phyloP scores from a whole-genome alignment of 2,113 vertebrate genomes.

The Xyliphius kryptos region DNA sequence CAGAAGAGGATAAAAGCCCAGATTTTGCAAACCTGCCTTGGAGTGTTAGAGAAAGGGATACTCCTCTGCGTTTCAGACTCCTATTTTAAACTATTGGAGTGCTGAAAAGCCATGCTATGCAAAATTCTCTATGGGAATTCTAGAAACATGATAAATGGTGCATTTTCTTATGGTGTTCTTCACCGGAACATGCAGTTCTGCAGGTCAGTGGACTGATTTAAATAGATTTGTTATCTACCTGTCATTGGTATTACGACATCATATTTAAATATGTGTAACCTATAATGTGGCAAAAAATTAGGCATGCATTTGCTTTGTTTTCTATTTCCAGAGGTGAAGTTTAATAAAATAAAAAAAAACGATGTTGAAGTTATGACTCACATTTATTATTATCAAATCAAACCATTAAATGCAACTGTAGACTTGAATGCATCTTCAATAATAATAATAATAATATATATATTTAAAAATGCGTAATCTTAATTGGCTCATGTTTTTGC shows the following conservation, averaged over 20 bases:
- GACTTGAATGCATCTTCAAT: too few species aligned
- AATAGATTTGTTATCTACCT: neutral
- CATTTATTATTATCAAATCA: too few species aligned
- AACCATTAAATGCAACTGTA: too few species aligned
- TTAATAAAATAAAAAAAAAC: too few species aligned
- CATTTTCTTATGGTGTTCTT: constrained; percentile 3
- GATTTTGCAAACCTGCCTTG: constrained; percentile 43
- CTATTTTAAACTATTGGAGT: neutral
- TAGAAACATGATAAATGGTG: constrained; percentile 14
- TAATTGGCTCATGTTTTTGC: too few species aligned
- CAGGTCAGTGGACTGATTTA: constrained; percentile 4
- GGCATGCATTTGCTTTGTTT: too few species aligned
- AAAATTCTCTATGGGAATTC: constrained; percentile 4
- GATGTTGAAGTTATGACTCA: too few species aligned
- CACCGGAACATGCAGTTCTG: neutral
- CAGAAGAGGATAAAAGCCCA: constrained; percentile 45
- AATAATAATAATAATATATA: too few species aligned
- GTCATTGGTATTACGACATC: too few species aligned
- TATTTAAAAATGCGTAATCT: too few species aligned
- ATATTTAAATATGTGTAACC: neutral
- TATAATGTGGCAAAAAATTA: neutral
- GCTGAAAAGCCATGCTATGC: constrained; percentile 4
- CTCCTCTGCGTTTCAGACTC: constrained; percentile 2
- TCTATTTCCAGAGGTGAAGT: too few species aligned
- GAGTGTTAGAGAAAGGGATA: constrained; percentile 29